Evolutionary conservation across 2,113 vertebrate species (phyloP).

Genomic region (Abramis brama): DNA sequence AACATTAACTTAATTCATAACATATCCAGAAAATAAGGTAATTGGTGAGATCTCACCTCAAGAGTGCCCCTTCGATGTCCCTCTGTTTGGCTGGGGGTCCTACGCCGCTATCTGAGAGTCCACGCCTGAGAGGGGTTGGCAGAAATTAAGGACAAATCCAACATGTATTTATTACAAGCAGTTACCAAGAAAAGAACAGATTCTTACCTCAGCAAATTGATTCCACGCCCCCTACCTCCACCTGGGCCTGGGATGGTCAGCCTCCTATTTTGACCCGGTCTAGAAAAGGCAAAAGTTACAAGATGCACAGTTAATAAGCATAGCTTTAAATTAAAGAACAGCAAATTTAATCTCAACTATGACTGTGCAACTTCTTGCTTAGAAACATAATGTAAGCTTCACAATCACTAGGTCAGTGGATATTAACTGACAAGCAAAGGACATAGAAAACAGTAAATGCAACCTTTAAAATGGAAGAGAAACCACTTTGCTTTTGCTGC

Average conservation of each 20-base stretch:
- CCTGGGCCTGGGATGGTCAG: slow-evolving; percentile 89
- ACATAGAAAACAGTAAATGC: not conserved
- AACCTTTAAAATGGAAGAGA: too few species aligned
- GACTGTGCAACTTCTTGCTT: not conserved
- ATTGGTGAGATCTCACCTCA: slow-evolving; percentile 79
- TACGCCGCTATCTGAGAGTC: slow-evolving; percentile 94
- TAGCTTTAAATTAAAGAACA: not conserved
- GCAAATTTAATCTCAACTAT: not conserved
- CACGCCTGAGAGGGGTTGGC: slow-evolving; percentile 80
- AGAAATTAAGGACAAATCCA: not conserved
- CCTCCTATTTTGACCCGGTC: slow-evolving; percentile 89
- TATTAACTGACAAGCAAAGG: not conserved
- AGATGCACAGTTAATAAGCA: not conserved
- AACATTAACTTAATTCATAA: not conserved
- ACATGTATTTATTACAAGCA: not conserved
- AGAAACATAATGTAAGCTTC: not conserved
- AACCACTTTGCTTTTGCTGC: too few species aligned
- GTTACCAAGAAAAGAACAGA: not conserved
- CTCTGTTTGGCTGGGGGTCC: slow-evolving; percentile 98
- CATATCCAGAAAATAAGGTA: not conserved
- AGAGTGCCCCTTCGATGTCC: slow-evolving; percentile 93
- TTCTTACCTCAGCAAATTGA: slow-evolving; percentile 90
- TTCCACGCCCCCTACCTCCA: slow-evolving; percentile 97
- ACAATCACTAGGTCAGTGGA: not conserved
- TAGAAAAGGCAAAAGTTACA: slow-evolving; percentile 58